Evolutionary conservation across 2,888 invertebrate species (phyloP).

Genomic region (Apamea epomidion): DNA sequence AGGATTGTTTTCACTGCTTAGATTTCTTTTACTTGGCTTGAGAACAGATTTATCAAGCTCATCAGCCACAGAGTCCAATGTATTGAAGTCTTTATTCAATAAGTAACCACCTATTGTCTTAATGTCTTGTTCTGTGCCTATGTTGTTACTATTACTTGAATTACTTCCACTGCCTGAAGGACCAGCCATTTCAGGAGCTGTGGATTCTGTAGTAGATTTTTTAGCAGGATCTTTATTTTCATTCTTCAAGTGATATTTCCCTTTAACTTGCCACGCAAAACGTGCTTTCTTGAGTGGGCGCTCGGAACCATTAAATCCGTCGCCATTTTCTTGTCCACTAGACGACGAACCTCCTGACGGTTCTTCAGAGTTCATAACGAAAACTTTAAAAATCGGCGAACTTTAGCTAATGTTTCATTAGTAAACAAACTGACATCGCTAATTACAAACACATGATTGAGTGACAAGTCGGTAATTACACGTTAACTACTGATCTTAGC

Average conservation of each 20-base stretch:
- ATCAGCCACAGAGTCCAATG: constrained; percentile 78
- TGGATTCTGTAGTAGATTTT: constrained; percentile 40
- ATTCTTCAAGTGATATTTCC: constrained; percentile 91
- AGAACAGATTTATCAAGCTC: constrained; percentile 75
- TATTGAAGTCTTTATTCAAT: constrained; percentile 82
- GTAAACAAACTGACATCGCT: constrained; percentile 89
- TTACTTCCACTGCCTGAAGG: constrained; percentile 69
- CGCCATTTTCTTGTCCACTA: constrained; percentile 89
- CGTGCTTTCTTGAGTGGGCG: constrained; percentile 92
- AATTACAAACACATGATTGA: constrained; percentile 89
- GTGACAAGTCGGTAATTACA: constrained; percentile 84
- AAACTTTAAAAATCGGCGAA: constrained; percentile 65
- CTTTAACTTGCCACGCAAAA: constrained; percentile 93
- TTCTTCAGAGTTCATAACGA: constrained; percentile 82
- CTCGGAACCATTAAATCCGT: constrained; percentile 86
- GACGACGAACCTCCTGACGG: constrained; percentile 86
- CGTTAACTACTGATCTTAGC: constrained; percentile 48
- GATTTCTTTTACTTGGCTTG: constrained; percentile 70
- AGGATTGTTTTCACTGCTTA: constrained; percentile 73
- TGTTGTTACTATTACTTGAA: constrained; percentile 65
- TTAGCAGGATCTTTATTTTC: constrained; percentile 70
- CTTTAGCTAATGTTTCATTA: constrained; percentile 77
- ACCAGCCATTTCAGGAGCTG: constrained; percentile 63
- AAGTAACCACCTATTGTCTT: constrained; percentile 84
- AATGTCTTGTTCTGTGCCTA: constrained; percentile 81